Evolutionary conservation across 2,113 vertebrate genomes (phyloP).

Genomic region (mouse (Mus musculus)): GRCm39 chr10:55990501-55991000

Average conservation of each 20-base stretch:
- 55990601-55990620: neutral
- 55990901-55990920: conserved; percentile 30
- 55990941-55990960: neutral
- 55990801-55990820: conserved; percentile 37
- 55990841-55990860: neutral
- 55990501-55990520: neutral
- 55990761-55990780: neutral
- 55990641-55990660: neutral
- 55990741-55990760: neutral
- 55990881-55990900: neutral
- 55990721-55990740: neutral
- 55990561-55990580: neutral
- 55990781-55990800: neutral
- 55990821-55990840: neutral
- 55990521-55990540: neutral
- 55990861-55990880: neutral
- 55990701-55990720: neutral
- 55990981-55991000: neutral
- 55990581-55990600: neutral
- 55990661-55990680: neutral
- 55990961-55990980: neutral
- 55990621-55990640: neutral
- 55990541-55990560: neutral
- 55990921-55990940: neutral
- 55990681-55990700: neutral